A percentile compares a stretch with the other conserved stretches of the same genome.
phyloP scores from a whole-genome alignment of 2,113 vertebrate species.

The Holacanthus passer region DNA sequence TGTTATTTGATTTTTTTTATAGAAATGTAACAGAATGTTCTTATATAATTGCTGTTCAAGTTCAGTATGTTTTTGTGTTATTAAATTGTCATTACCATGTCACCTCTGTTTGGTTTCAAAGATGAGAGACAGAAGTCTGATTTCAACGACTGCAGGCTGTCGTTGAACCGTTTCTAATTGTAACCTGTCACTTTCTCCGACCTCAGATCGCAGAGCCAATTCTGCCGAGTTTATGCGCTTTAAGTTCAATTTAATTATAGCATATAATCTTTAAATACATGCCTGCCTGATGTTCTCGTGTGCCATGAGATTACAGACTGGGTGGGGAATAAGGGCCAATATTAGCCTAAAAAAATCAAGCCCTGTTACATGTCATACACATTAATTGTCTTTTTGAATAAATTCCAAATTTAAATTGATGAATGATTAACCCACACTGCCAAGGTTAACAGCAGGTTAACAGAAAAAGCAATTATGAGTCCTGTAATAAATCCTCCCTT shows the following conservation, averaged over 20 bases:
- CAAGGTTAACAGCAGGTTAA: not conserved
- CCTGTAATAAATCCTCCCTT: not conserved
- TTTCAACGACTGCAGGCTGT: not conserved
- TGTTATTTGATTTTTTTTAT: not conserved
- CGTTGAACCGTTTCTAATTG: conserved; percentile 34
- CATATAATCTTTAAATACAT: conserved; percentile 38
- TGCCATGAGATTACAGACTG: conserved; percentile 9
- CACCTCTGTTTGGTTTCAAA: not conserved
- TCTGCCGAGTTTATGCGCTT: conserved; percentile 9
- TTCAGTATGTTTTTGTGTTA: not conserved
- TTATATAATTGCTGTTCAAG: not conserved
- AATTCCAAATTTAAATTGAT: conserved; percentile 37
- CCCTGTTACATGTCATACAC: not conserved
- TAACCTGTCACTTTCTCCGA: conserved; percentile 1
- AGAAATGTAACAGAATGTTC: not conserved
- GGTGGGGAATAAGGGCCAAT: not conserved
- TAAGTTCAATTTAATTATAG: conserved; percentile 41
- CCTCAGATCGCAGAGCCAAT: not conserved
- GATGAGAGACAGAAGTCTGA: not conserved
- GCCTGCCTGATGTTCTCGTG: not conserved
- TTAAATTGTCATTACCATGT: not conserved
- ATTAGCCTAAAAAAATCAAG: conserved; percentile 23
- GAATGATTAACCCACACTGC: conserved; percentile 20
- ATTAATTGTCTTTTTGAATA: conserved; percentile 24
- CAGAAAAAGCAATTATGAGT: not conserved